A percentile compares a stretch with the other conserved stretches of the same genome.
These are phyloP conservation scores for Chaenodraco wilsoni DNA, from an alignment of 2,797 vertebrate species.

Conservation along the genomic window DNA sequence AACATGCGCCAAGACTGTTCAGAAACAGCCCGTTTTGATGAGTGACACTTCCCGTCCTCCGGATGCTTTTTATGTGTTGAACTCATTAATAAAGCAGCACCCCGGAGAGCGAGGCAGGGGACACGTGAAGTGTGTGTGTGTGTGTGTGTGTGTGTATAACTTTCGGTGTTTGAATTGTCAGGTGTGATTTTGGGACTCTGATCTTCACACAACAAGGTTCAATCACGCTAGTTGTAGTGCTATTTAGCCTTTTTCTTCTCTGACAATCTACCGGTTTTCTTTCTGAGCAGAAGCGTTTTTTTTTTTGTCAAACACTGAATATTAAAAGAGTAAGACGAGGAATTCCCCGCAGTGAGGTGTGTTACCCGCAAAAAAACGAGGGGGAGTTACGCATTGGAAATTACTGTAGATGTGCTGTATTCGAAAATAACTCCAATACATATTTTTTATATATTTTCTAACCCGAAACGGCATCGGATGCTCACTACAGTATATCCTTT, in stretches of 20 bases:
- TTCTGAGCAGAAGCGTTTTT: conserved; percentile 60
- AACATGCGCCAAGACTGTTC: conserved; percentile 96
- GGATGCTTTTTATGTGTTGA: conserved; percentile 97
- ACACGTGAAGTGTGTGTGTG: conserved; percentile 72
- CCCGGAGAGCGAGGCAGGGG: conserved; percentile 87
- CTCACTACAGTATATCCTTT: conserved; percentile 63
- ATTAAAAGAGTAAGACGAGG: conserved; percentile 74
- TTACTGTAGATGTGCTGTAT: conserved; percentile 63
- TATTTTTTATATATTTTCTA: conserved; percentile 11
- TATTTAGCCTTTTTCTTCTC: conserved; percentile 85
- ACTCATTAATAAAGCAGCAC: conserved; percentile 99
- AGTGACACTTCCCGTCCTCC: conserved; percentile 96
- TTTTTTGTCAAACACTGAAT: conserved; percentile 68
- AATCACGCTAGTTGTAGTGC: conserved; percentile 87
- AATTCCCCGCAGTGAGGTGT: conserved; percentile 79
- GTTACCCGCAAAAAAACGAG: conserved; percentile 68
- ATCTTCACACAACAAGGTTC: conserved; percentile 93
- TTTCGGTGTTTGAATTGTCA: conserved; percentile 97
- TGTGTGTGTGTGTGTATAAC: conserved; percentile 64
- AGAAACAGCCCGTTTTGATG: conserved; percentile 95
- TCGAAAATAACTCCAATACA: conserved; percentile 59
- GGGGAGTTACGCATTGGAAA: conserved; percentile 68
- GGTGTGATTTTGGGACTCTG: conserved; percentile 95
- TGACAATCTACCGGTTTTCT: conserved; percentile 68
- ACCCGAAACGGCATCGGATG: conserved; percentile 57